These are phyloP conservation scores for Syritta pipiens DNA, from an alignment of 2,888 invertebrate genomes.

Conservation along the genomic window DNA sequence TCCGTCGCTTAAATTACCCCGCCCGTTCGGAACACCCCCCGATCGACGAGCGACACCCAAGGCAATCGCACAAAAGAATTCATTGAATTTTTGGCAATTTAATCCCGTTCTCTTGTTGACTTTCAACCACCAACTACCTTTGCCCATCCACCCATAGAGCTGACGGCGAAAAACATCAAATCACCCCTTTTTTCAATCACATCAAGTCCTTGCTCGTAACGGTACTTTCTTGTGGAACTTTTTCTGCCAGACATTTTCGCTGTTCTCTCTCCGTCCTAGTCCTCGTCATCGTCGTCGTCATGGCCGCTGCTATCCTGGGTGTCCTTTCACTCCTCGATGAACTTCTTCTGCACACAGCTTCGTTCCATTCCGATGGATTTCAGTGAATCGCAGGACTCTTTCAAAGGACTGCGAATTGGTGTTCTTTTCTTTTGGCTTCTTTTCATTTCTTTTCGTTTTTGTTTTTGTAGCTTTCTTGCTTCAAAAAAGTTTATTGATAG, in stretches of 20 bases:
- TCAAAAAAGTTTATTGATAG: constrained; percentile 55
- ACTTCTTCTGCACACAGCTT: constrained; percentile 25
- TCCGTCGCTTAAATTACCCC: constrained; percentile 12
- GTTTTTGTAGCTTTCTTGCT: constrained; percentile 35
- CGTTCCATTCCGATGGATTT: constrained; percentile 12
- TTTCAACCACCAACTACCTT: constrained; percentile 13
- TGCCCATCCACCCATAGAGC: too few species aligned
- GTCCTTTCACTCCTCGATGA: constrained; percentile 10
- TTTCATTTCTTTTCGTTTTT: neutral
- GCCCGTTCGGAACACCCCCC: neutral
- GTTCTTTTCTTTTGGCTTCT: constrained; percentile 11
- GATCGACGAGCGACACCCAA: too few species aligned
- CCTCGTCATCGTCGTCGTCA: too few species aligned
- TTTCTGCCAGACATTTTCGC: constrained; percentile 23
- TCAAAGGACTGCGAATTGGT: constrained; percentile 41
- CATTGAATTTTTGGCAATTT: constrained; percentile 53
- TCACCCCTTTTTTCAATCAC: constrained; percentile 59
- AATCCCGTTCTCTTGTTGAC: constrained; percentile 23
- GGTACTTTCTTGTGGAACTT: neutral
- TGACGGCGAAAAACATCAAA: constrained; percentile 16
- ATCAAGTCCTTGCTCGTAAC: neutral
- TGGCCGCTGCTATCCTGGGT: constrained; percentile 17
- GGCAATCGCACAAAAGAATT: constrained; percentile 30
- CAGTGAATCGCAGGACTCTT: constrained; percentile 30
- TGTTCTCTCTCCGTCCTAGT: too few species aligned